Evolutionary conservation across 2,113 vertebrate genomes (phyloP).

Genomic region (Cygnus buccinator): DNA sequence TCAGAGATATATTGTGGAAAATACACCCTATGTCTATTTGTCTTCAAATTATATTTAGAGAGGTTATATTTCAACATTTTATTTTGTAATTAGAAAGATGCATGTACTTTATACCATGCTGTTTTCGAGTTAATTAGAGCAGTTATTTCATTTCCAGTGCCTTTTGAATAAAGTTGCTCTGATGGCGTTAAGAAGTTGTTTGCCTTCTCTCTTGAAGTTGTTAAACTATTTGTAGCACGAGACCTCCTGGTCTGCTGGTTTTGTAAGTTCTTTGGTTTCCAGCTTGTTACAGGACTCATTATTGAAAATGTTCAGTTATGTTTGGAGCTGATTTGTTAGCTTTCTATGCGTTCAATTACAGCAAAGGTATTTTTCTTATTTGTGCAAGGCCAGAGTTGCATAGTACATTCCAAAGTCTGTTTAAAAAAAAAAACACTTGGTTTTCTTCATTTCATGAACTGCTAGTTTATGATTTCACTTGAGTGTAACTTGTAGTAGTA

Average conservation of each 20-base stretch:
- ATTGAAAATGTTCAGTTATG: neutral
- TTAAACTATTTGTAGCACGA: neutral
- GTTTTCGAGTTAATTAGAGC: neutral
- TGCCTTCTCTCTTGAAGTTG: neutral
- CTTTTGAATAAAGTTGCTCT: neutral
- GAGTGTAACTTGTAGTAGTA: neutral
- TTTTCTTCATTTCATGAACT: neutral
- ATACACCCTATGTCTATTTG: neutral
- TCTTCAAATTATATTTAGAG: neutral
- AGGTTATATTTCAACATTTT: neutral
- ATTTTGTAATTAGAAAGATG: neutral
- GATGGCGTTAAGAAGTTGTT: neutral
- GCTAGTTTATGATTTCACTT: neutral
- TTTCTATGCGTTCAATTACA: neutral
- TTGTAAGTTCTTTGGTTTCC: neutral
- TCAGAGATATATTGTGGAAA: neutral
- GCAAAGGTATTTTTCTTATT: neutral
- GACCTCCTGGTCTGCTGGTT: neutral
- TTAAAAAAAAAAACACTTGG: neutral
- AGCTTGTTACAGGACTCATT: neutral
- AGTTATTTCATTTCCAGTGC: neutral
- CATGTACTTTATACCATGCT: neutral
- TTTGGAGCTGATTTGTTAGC: neutral
- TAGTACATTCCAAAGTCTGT: neutral
- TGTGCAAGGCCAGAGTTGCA: neutral